Evolutionary conservation across 2,797 vertebrate species (phyloP).

Genomic region (Gephyroberyx darwinii): DNA sequence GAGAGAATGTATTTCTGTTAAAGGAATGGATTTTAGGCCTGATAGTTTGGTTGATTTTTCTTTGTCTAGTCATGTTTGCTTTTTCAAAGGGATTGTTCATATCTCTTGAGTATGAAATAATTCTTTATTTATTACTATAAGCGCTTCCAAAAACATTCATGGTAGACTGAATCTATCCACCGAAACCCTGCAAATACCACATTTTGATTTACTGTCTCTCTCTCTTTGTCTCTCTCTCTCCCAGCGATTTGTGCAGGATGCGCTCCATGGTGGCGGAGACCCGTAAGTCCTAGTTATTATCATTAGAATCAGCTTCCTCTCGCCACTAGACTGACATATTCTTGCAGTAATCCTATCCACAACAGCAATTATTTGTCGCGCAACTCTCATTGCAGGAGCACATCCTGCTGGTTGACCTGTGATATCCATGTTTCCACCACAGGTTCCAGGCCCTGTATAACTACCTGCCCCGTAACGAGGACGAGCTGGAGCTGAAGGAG

Average conservation of each 20-base stretch:
- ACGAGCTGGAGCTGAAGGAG: constrained; percentile 97
- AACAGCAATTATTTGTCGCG: too few species aligned
- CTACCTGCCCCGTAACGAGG: constrained; percentile 95
- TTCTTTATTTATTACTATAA: too few species aligned
- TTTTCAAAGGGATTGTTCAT: neutral
- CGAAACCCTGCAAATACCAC: neutral
- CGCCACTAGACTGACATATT: neutral
- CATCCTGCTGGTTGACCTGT: neutral
- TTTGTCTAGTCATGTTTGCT: neutral
- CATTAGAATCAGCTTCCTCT: neutral
- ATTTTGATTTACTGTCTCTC: constrained; percentile 29
- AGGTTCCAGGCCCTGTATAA: constrained; percentile 98
- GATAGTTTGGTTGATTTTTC: neutral
- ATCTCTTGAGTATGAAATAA: neutral
- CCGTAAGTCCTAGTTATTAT: constrained; percentile 74
- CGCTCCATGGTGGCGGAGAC: constrained; percentile 79
- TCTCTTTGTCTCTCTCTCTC: constrained; percentile 29
- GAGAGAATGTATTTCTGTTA: neutral
- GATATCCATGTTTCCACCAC: constrained; percentile 13
- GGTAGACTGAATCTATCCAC: neutral
- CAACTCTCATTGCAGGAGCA: neutral
- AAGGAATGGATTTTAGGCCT: constrained; percentile 2
- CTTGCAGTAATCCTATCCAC: neutral
- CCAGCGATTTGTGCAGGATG: constrained; percentile 81
- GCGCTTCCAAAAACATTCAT: too few species aligned